Evolutionary conservation across 1,140 invertebrate genomes (phyloP), one percentile per base, ranked within the genome.

Genomic region (Trypoxylus dichotomus): DNA sequence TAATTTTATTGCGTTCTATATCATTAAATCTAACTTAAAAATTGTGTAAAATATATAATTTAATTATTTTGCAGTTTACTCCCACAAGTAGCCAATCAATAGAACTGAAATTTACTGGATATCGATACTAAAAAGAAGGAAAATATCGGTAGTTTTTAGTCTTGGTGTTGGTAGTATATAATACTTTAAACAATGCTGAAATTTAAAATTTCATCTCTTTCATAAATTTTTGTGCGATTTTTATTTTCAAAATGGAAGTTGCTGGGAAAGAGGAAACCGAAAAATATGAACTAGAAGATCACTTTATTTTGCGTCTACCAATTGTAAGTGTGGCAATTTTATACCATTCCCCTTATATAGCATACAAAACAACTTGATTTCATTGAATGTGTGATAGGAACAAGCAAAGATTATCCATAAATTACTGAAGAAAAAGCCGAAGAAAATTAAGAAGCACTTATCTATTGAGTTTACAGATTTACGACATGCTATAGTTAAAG

Each of bases 221-320:
- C 7, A 19, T 58, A 13, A 21, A 21, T 58, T 19, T 21, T 58
- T 13, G 1, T 58, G 6, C 2, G 1, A 8, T 37, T 58, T 58
- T 19, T 11, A 58, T 58, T n/a, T 68, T 15, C 10, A 68, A 32
- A 58, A 76, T 76, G 75, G 54, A 24, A 76, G 6, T 27, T 11
- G 15, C 29, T 29, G 21, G 11, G 5, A 76, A 24, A 25, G 74
- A 47, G 27, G 42, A 47, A 54, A 7, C 21, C 47, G 19, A 80
- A 74, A 78, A 68, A 75, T 74, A 74, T 0, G 73, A 80, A 27
- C 78, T 84, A 32, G 83, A 83, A 79, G 81, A 84, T 60, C 83
- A 84, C 43, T 85, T 85, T 73, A 82, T 85, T 27, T 60, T 85
- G n/a, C 80, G 84, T 25, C 77, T 85, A 74, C 84, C 83, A 15